These are phyloP conservation scores for Bergia sp. DNA, from an alignment of 92 coral and sea anemone species.

Conservation along the genomic window DNA sequence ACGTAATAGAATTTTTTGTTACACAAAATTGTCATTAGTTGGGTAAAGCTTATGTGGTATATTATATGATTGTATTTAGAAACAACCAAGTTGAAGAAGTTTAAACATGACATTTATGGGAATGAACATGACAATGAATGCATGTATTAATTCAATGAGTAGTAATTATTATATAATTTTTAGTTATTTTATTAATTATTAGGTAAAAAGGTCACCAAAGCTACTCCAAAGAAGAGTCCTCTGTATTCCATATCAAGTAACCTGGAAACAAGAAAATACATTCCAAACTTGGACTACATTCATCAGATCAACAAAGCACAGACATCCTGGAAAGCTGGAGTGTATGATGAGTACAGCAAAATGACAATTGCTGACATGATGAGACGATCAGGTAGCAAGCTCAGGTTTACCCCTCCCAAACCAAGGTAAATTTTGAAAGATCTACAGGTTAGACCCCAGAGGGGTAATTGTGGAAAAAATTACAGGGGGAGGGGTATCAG, in stretches of 20 bases:
- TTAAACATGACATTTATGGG: no score
- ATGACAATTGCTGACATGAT: conserved; percentile 67
- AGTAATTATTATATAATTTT: not conserved
- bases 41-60: no score
- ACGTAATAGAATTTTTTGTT: no score
- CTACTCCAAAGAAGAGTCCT: conserved; percentile 50
- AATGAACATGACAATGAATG: no score
- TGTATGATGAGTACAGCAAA: conserved; percentile 62
- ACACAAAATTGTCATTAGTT: no score
- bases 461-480: no score
- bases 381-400: conserved; percentile 65
- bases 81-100: no score
- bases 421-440: conserved; percentile 45
- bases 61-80: no score
- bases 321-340: conserved; percentile 62
- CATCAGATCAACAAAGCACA: conserved; percentile 59
- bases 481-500: no score
- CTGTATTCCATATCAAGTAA: not conserved
- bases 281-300: conserved; percentile 52
- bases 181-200: not conserved
- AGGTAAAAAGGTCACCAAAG: conserved; percentile 60
- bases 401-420: conserved; percentile 53
- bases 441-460: no score
- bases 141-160: no score
- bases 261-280: conserved; percentile 37